phyloP scores from a whole-genome alignment of 2,113 vertebrate species.

The Channa argus region DNA sequence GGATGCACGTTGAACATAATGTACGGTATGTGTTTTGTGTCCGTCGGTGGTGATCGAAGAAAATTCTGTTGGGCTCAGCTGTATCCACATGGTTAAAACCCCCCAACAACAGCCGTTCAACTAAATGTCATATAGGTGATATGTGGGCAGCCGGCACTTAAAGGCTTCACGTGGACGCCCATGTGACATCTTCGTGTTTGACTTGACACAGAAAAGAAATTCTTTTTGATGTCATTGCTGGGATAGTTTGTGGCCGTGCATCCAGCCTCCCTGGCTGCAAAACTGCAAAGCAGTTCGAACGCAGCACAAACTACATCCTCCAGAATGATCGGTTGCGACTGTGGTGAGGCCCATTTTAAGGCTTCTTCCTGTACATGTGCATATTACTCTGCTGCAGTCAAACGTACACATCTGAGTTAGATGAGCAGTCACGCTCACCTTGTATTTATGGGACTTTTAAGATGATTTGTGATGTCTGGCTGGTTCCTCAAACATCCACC shows the following conservation, averaged over 20 bases:
- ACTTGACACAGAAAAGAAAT: neutral
- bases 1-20: too few species aligned
- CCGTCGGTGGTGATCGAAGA: neutral
- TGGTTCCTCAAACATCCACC: neutral
- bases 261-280: too few species aligned
- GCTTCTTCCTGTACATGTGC: too few species aligned
- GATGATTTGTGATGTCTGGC: conserved; percentile 30
- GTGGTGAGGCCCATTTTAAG: too few species aligned
- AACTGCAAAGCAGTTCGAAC: too few species aligned
- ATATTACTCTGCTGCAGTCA: too few species aligned
- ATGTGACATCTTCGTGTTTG: neutral
- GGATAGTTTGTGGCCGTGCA: too few species aligned
- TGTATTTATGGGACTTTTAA: conserved; percentile 1
- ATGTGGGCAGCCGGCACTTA: neutral
- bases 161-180: neutral
- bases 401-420: too few species aligned
- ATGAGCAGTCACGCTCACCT: neutral
- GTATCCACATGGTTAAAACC: neutral
- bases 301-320: too few species aligned
- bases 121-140: neutral
- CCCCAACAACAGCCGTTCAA: neutral
- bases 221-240: too few species aligned
- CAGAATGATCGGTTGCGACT: too few species aligned
- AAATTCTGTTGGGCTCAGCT: neutral
- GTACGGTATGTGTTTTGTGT: neutral